A percentile compares a stretch with the other conserved stretches of the same genome.
phyloP scores from a whole-genome alignment of 2,888 invertebrate species.

The Caenorhabditis sp. region DNA sequence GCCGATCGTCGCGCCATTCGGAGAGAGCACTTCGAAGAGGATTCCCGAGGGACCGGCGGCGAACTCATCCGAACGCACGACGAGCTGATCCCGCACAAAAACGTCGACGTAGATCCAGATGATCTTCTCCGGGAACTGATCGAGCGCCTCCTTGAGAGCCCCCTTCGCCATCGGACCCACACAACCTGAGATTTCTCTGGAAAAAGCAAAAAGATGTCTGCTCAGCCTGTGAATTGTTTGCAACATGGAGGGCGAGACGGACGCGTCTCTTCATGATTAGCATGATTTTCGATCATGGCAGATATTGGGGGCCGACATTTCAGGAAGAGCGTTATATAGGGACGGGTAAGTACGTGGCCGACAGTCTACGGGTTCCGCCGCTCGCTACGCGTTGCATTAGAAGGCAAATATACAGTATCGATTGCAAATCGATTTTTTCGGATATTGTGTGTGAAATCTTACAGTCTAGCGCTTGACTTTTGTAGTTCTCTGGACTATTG shows the following conservation, averaged over 20 bases:
- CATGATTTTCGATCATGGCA: slow-evolving; percentile 50
- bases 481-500: no score
- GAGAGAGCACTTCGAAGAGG: slow-evolving; percentile 47
- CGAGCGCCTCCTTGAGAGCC: slow-evolving; percentile 58
- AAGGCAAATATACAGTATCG: no score
- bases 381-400: no score
- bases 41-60: slow-evolving; percentile 47
- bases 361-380: no score
- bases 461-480: no score
- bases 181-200: slow-evolving; percentile 61
- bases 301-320: no score
- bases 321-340: no score
- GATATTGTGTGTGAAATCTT: no score
- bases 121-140: slow-evolving; percentile 55
- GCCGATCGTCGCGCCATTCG: not conserved
- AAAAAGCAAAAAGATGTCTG: slow-evolving; percentile 16
- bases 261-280: slow-evolving; percentile 57
- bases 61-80: slow-evolving; percentile 52
- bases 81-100: slow-evolving; percentile 65
- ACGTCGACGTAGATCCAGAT: slow-evolving; percentile 73
- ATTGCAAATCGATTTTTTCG: no score
- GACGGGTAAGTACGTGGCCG: no score
- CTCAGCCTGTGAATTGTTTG: no score
- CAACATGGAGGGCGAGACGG: slow-evolving; percentile 48
- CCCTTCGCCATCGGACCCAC: slow-evolving; percentile 66